phyloP scores from a whole-genome alignment of 1,140 invertebrate species.

The Hydropsyche tenuis region DNA sequence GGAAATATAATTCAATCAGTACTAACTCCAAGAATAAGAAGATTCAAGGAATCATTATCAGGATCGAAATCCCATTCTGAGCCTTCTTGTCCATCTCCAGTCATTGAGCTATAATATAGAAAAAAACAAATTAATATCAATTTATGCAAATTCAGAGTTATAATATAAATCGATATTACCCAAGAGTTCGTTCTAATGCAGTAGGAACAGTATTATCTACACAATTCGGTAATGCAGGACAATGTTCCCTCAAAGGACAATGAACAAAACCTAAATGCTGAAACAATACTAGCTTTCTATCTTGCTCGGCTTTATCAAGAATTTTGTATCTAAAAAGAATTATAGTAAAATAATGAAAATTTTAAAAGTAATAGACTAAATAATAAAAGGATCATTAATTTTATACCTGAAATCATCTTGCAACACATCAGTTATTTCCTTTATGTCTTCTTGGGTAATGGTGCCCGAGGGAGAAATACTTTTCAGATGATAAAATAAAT shows the following conservation, averaged over 20 bases:
- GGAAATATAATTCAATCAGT: not conserved
- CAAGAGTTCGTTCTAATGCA: conserved; percentile 57
- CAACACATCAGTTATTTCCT: conserved; percentile 90
- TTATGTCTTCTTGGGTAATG: conserved; percentile 92
- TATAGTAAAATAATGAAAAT: not conserved
- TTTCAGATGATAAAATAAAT: conserved; percentile 93
- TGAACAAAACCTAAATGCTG: conserved; percentile 96
- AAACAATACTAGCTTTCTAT: conserved; percentile 91
- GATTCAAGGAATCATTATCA: conserved; percentile 54
- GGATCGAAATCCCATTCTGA: conserved; percentile 48
- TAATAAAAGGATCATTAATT: conserved; percentile 27
- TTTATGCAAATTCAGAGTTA: not conserved
- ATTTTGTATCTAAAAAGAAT: conserved; percentile 78
- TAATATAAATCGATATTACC: conserved; percentile 32
- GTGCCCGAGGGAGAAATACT: conserved; percentile 87
- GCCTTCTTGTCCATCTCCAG: conserved; percentile 45
- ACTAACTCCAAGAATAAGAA: conserved; percentile 60
- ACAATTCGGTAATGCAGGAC: conserved; percentile 88
- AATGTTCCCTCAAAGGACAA: conserved; percentile 92
- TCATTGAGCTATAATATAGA: conserved; percentile 44
- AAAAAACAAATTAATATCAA: not conserved
- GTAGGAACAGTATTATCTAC: conserved; percentile 70
- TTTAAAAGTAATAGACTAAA: not conserved
- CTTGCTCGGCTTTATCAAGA: conserved; percentile 91
- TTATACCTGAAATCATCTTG: conserved; percentile 86